Evolutionary conservation across 2,797 vertebrate genomes (phyloP).

Genomic region (Alauda arvensis): DNA sequence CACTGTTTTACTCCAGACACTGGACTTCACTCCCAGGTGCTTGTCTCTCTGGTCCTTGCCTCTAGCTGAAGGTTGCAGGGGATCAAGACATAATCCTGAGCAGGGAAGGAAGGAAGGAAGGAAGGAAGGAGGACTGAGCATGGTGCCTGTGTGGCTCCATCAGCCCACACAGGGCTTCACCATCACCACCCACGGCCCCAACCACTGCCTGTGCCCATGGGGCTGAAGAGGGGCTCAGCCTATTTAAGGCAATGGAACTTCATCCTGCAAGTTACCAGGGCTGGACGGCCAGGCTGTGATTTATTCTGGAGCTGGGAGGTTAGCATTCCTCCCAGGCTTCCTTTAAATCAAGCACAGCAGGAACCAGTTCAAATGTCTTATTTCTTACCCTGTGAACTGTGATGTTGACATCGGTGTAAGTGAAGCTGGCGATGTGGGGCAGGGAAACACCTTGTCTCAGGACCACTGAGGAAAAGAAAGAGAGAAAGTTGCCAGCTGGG

Average conservation of each 20-base stretch:
- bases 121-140: not conserved
- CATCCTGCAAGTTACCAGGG: not conserved
- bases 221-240: rapidly evolving
- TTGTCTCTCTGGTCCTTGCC: rapidly evolving
- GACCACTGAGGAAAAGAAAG: not conserved
- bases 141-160: not conserved
- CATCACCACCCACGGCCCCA: rapidly evolving
- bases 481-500: not conserved
- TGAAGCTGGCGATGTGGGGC: conserved; percentile 16
- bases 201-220: rapidly evolving
- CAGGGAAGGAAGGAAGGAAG: not conserved
- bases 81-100: conserved; percentile 31
- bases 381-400: conserved; percentile 32
- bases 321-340: not conserved
- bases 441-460: conserved; percentile 16
- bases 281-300: not conserved
- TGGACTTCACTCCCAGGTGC: not conserved
- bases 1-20: not conserved
- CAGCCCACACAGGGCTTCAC: not conserved
- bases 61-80: conserved; percentile 22
- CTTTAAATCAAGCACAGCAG: not conserved
- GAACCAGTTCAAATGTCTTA: not conserved
- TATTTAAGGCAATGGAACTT: rapidly evolving
- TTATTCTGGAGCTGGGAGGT: not conserved
- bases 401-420: not conserved